These are phyloP conservation scores for Psophia crepitans DNA, from an alignment of 2,113 vertebrate genomes.

Conservation along the genomic window DNA sequence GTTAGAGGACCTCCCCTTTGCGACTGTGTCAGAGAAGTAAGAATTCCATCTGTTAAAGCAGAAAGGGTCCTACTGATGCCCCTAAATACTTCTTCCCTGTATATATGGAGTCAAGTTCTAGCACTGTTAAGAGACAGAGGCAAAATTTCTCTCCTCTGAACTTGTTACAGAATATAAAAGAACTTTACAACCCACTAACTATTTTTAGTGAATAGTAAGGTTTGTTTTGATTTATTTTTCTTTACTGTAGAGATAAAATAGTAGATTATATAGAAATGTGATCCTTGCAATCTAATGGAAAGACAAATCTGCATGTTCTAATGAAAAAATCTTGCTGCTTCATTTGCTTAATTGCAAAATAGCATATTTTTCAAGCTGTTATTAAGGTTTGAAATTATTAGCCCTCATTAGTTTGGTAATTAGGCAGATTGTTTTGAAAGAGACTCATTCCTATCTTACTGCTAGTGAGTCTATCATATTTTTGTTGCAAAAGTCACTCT, in stretches of 20 bases:
- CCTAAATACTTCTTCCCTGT: neutral
- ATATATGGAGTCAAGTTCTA: neutral
- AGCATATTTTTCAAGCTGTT: slow-evolving; percentile 35
- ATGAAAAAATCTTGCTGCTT: neutral
- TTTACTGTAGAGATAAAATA: neutral
- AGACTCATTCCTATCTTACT: neutral
- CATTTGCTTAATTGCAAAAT: slow-evolving; percentile 37
- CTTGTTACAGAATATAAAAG: neutral
- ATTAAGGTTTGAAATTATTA: slow-evolving; percentile 44
- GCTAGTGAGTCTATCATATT: neutral
- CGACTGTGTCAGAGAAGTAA: neutral
- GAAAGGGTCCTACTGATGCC: neutral
- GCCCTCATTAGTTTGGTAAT: slow-evolving; percentile 48
- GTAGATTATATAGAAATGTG: neutral
- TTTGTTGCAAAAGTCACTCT: neutral
- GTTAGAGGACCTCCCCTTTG: neutral
- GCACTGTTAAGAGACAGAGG: neutral
- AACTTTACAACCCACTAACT: neutral
- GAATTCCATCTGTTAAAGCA: neutral
- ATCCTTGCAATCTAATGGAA: neutral
- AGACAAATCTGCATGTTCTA: neutral
- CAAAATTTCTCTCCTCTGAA: neutral
- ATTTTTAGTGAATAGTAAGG: neutral
- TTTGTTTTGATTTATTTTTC: neutral
- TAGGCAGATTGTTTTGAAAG: slow-evolving; percentile 41